A percentile compares a stretch with the other conserved stretches of the same genome.
These are phyloP conservation scores for Bombus ignitus DNA, from an alignment of 1,140 invertebrate species.

Conservation along the genomic window DNA sequence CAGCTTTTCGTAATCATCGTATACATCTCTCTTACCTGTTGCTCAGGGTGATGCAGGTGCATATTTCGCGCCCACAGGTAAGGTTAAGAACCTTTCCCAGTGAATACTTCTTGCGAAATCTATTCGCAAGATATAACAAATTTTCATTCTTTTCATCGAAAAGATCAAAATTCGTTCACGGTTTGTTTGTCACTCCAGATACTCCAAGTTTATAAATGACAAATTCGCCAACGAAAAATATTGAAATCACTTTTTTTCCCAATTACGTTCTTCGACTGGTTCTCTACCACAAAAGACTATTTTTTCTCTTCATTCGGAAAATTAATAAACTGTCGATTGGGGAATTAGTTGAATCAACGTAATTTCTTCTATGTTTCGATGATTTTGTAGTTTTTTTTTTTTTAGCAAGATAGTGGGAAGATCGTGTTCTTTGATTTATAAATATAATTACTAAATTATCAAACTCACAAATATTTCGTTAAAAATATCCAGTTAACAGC, in stretches of 20 bases:
- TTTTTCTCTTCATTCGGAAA: neutral
- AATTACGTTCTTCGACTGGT: neutral
- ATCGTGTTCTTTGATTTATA: too few relatives aligned
- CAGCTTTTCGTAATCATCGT: neutral
- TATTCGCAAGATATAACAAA: neutral
- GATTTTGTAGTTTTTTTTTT: neutral
- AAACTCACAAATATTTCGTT: neutral
- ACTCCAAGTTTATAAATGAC: too few relatives aligned
- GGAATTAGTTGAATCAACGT: neutral
- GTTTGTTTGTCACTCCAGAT: neutral
- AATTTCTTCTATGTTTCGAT: neutral
- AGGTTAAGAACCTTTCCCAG: slow-evolving; percentile 61
- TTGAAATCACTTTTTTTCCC: neutral
- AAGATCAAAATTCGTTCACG: neutral
- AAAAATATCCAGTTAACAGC: neutral
- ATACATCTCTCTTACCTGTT: slow-evolving; percentile 55
- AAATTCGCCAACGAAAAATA: neutral
- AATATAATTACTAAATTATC: neutral
- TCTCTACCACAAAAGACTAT: too few relatives aligned
- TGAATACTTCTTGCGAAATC: neutral
- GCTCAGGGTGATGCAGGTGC: slow-evolving; percentile 56
- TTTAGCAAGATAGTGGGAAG: too few relatives aligned
- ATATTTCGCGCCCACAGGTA: slow-evolving; percentile 50
- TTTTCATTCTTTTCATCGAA: neutral
- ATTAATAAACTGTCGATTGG: too few relatives aligned